Percentiles rank a stretch among this genome's conserved stretches.
phyloP scores from a whole-genome alignment of 1,140 invertebrate species.

The Drosophila kepulauana region DNA sequence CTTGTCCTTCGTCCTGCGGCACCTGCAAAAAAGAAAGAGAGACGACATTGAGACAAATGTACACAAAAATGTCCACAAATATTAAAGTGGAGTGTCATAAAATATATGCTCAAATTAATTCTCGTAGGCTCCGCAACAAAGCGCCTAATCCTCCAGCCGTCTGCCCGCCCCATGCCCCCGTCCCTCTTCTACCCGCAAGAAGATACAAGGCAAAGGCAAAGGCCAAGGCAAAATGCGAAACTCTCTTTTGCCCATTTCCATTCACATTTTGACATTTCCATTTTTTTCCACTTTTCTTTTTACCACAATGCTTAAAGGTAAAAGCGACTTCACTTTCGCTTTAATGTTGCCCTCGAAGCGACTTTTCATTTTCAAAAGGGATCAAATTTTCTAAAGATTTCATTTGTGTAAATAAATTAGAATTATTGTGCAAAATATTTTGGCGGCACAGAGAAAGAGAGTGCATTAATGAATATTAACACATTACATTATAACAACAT shows the following conservation, averaged over 20 bases:
- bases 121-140: constrained; percentile 60
- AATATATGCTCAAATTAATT: constrained; percentile 81
- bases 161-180: not conserved
- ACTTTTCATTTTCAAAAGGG: constrained; percentile 1
- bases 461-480: too few relatives aligned
- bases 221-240: constrained; percentile 10
- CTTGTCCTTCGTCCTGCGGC: constrained; percentile 84
- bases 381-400: not conserved
- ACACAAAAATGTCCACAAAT: constrained; percentile 67
- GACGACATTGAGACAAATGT: constrained; percentile 43
- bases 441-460: too few relatives aligned
- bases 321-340: not conserved
- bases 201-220: not conserved
- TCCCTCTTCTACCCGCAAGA: not conserved
- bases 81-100: constrained; percentile 82
- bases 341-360: constrained; percentile 7
- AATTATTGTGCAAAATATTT: not conserved
- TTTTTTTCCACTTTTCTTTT: constrained; percentile 18
- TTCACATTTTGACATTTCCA: constrained; percentile 23
- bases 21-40: constrained; percentile 41
- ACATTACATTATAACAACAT: too few relatives aligned
- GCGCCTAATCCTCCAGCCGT: constrained; percentile 54
- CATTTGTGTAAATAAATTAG: not conserved
- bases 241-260: constrained; percentile 28
- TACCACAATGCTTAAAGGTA: constrained; percentile 14